Conservation (phyloP, 2,888 invertebrate genomes). For the Lobophora halterata region DNA sequence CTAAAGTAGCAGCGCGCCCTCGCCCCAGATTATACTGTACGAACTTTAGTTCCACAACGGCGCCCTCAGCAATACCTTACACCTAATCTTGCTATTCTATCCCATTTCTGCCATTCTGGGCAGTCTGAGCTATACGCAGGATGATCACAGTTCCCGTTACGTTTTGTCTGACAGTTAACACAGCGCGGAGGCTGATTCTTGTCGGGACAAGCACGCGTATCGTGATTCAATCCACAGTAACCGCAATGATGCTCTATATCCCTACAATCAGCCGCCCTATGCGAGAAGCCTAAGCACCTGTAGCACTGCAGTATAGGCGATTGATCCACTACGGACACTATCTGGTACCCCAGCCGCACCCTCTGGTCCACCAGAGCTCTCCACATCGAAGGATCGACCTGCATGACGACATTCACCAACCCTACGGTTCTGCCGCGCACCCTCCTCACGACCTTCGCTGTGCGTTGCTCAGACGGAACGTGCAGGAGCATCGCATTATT, state of each 20-base stretch:
- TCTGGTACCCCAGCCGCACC: conserved; percentile 7
- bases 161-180: background rate
- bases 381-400: conserved; percentile 4
- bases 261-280: conserved; percentile 2
- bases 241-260: background rate
- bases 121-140: conserved; percentile 1
- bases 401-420: background rate
- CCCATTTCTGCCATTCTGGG: background rate
- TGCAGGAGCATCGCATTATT: background rate
- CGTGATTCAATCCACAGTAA: conserved; percentile 4
- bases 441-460: background rate
- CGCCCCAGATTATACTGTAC: background rate
- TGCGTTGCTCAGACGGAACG: background rate
- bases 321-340: conserved; percentile 5
- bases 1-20: background rate
- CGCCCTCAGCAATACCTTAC: conserved; percentile 6
- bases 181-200: background rate
- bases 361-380: background rate
- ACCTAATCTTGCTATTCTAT: background rate
- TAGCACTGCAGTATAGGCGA: conserved; percentile 7
- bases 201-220: conserved; percentile 5
- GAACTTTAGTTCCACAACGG: background rate
- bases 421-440: background rate
- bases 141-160: background rate
- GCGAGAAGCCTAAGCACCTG: conserved; percentile 7